phyloP scores from a whole-genome alignment of 2,888 invertebrate genomes.

The Microctonus aethiopoides region DNA sequence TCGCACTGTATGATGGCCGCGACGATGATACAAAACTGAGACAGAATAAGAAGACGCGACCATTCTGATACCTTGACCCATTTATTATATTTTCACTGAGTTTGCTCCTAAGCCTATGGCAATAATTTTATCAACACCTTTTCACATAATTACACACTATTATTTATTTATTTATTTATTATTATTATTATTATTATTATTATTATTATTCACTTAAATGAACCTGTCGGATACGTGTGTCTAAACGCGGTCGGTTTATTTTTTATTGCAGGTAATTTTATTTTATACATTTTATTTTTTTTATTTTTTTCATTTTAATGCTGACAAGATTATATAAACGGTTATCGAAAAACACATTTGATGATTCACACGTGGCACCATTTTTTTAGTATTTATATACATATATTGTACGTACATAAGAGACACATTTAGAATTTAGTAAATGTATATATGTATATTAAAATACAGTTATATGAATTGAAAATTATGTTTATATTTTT shows the following conservation, averaged over 20 bases:
- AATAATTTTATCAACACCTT: background rate
- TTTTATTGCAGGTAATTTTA: background rate
- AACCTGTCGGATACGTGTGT: background rate
- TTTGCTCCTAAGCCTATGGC: slow-evolving; percentile 12
- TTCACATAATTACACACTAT: background rate
- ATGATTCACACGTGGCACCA: slow-evolving; percentile 49
- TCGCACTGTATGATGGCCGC: slow-evolving; percentile 20
- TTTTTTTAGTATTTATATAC: slow-evolving; percentile 54
- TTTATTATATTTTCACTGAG: slow-evolving; percentile 20
- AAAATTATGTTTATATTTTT: slow-evolving; percentile 1
- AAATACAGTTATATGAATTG: slow-evolving; percentile 45
- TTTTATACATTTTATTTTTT: background rate
- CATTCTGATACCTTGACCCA: slow-evolving; percentile 40
- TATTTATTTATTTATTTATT: no score
- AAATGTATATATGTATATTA: background rate
- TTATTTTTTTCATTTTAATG: background rate
- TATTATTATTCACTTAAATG: background rate
- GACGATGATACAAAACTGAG: slow-evolving; percentile 7
- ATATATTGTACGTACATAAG: slow-evolving; percentile 49
- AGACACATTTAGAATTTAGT: no score
- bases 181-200: no score
- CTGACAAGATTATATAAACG: background rate
- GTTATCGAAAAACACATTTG: background rate
- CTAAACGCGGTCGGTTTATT: background rate
- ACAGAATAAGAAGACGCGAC: slow-evolving; percentile 12